A percentile compares a stretch with the other conserved stretches of the same genome.
These are phyloP conservation scores for Okapia johnstoni DNA, from an alignment of 2,113 vertebrate genomes.

Conservation along the genomic window DNA sequence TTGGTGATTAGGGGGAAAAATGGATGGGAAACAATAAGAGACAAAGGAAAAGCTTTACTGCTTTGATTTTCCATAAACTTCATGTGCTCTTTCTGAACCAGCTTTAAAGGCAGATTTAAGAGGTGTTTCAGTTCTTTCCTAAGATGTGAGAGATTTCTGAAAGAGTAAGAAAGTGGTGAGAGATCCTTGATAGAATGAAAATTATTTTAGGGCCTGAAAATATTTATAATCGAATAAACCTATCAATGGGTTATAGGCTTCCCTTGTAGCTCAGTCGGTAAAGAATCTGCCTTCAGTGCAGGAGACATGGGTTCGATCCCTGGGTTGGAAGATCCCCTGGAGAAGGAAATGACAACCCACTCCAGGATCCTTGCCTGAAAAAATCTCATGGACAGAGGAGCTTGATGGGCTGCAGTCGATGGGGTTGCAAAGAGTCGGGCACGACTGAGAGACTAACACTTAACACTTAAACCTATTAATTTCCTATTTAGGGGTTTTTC, in stretches of 20 bases:
- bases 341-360: too few relatives aligned
- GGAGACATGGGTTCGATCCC: too few relatives aligned
- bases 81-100: background rate
- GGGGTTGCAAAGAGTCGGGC: too few relatives aligned
- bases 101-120: background rate
- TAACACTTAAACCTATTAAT: background rate
- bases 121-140: background rate
- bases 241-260: background rate
- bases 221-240: slow-evolving; percentile 15
- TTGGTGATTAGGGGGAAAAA: background rate
- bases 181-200: background rate
- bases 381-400: too few relatives aligned
- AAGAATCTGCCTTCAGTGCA: too few relatives aligned
- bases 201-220: slow-evolving; percentile 22
- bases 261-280: too few relatives aligned
- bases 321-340: too few relatives aligned
- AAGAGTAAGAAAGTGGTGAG: background rate
- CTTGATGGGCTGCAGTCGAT: too few relatives aligned
- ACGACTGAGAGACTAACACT: too few relatives aligned
- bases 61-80: slow-evolving; percentile 1
- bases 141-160: slow-evolving; percentile 9
- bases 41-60: background rate
- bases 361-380: too few relatives aligned
- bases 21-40: background rate
- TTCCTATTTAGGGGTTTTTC: background rate